Evolutionary conservation across 2,113 vertebrate species (phyloP).

Genomic region (Trogon melanurus): DNA sequence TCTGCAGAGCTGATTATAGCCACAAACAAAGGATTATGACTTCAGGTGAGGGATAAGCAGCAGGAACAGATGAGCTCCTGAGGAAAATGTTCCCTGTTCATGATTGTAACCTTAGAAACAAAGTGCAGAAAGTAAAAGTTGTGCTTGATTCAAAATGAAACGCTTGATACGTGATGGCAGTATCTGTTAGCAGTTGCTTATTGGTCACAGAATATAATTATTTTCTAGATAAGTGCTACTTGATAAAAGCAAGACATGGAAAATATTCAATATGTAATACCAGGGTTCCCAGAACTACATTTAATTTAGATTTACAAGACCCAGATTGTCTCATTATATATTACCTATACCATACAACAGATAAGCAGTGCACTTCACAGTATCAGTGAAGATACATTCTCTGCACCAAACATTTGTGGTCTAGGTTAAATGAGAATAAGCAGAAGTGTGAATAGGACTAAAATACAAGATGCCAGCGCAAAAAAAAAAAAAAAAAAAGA

Average conservation of each 20-base stretch:
- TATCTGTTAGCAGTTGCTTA: neutral
- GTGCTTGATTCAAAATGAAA: neutral
- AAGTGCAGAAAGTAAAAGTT: neutral
- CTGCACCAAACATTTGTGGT: neutral
- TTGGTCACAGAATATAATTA: slow-evolving; percentile 34
- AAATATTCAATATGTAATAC: slow-evolving; percentile 42
- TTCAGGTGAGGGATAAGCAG: slow-evolving; percentile 71
- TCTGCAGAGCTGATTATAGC: slow-evolving; percentile 72
- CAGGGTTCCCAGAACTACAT: slow-evolving; percentile 2
- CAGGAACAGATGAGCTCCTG: slow-evolving; percentile 56
- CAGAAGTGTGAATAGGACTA: neutral
- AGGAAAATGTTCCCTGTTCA: slow-evolving; percentile 11
- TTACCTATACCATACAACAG: neutral
- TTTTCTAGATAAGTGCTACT: slow-evolving; percentile 26
- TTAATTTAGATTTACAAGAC: slow-evolving; percentile 20
- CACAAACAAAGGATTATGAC: slow-evolving; percentile 70
- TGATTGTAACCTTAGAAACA: slow-evolving; percentile 47
- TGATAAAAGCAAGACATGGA: neutral
- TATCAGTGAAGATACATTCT: neutral
- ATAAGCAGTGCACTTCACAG: neutral
- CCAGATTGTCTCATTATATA: neutral
- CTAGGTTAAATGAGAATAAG: neutral
- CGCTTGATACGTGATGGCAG: neutral
- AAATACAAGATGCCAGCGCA: neutral
- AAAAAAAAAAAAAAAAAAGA: neutral